Evolutionary conservation across 1,140 invertebrate genomes (phyloP), one percentile per base, ranked within the genome.

Genomic region (Asobara japonica): DNA sequence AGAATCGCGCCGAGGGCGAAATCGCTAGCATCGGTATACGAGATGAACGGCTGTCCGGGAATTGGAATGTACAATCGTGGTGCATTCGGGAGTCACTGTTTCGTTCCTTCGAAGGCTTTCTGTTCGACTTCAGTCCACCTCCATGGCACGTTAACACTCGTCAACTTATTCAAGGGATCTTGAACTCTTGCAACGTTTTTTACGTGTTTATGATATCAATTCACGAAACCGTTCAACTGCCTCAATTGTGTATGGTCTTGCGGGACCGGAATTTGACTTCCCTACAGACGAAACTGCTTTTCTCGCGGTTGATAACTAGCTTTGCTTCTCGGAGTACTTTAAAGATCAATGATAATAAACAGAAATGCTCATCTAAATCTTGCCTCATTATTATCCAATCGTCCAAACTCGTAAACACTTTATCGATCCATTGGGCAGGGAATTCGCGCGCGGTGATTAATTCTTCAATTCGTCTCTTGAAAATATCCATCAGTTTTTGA

Each of bases 101-200:
- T 77, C 25, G 65, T 64, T 3, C 76, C 65, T 13, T 7, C 61
- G 79, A 78, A 86, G 1, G 22, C 27, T 68, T 80, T 79, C 10
- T 22, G 27, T 22, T n/a, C 45, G 61, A 74, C 71, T 61, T 86
- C 51, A 13, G 68, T 71, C 68, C 68, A 71, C 13, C 20, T 71
- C 68, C 68, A 74, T 2, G 60, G 67, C 11, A 56, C 67, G 51
- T 70, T 65, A 7, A 51, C 41, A 29, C 66, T 68, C 27, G 66
- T 68, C 29, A 51, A 38, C 29, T 68, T 68, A 30, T 68, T 68
- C 31, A 68, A 31, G 5, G 66, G 66, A 0, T 45, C 66, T 18
- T 68, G 66, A 4, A 68, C 56, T 56, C 51, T 11, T 3, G n/a
- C 6, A 7, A 65, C 31, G 27, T 65, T 66, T 30, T 72, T 72